Base-by-base conservation (phyloP, 1,140 invertebrate genomes). In the Panagrolaimus sp. region DNA sequence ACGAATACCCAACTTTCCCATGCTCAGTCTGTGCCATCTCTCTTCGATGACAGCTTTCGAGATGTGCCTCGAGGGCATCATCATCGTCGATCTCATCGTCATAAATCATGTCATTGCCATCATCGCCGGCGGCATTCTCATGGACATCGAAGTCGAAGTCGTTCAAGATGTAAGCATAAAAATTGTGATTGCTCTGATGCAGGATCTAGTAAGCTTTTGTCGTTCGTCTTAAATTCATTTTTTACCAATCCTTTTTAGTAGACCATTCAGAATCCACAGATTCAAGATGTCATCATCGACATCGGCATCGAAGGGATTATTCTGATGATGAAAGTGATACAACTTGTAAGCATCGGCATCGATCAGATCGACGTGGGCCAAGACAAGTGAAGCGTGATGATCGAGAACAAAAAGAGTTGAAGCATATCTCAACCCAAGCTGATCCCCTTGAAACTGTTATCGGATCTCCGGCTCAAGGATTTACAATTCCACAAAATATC, bases 401-500 rank as follows among this genome's bases (percentile, higher is more conserved):
- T 15, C 21, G 38, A 15, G 15, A 55, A 55, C 48, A 15, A 14
- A 32, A 21, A 10, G 52, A 44, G 67, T 32, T 38, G 46, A 38
- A n/a, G 4, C 65, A 32, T 32, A 17, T 38, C 15, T 24, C n/a
- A 1, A 38, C 65, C 10, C 24, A 47, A 38, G 46, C 26, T 14
- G 65, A 55, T 44, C 26, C 43, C 2, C 7, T 38, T 38, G 43
- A 17, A 24, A 46, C 63, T 5, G 28, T 15, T 15, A 12, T 21
- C 28, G 43, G 71, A 38, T 21, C n/a, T n/a, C 43, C 65, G 5
- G 32, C 55, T 38, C 72, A 71, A 45, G 75, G 68, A 24, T 68
- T 75, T 67, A 46, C 73, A 21, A 75, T 75, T 62, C 73, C 73
- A 17, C 73, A 73, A 24, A 15, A 46, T 17, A 52, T 47, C 32